Conservation (phyloP, 1,140 invertebrate species). For the Mesaphorura yosii region DNA sequence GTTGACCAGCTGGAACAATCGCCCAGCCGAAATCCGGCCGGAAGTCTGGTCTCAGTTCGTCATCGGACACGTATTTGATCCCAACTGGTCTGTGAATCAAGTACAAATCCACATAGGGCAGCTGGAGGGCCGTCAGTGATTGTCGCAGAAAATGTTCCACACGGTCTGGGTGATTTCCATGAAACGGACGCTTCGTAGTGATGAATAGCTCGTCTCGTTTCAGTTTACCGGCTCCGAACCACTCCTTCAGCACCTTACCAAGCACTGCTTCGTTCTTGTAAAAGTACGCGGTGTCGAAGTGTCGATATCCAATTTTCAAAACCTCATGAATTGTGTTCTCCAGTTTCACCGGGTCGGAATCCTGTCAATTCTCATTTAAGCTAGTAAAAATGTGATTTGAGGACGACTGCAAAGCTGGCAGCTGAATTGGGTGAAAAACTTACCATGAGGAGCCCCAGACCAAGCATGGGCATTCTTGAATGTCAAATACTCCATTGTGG, state of each 20-base stretch:
- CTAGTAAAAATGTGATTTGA: too few species aligned
- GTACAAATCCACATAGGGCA: slow-evolving; percentile 70
- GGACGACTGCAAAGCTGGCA: too few species aligned
- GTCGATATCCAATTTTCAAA: slow-evolving; percentile 36
- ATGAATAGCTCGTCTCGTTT: slow-evolving; percentile 38
- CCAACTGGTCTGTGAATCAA: slow-evolving; percentile 37
- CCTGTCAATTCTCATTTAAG: too few species aligned
- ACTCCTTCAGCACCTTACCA: slow-evolving; percentile 34
- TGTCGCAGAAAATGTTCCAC: slow-evolving; percentile 40
- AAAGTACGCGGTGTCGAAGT: slow-evolving; percentile 34
- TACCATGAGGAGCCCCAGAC: too few species aligned
- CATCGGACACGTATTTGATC: slow-evolving; percentile 30
- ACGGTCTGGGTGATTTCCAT: not conserved
- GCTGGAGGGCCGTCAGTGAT: slow-evolving; percentile 55
- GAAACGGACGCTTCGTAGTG: slow-evolving; percentile 33
- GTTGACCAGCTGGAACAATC: too few species aligned
- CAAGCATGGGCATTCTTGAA: too few species aligned
- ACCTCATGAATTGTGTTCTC: too few species aligned
- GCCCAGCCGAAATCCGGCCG: too few species aligned
- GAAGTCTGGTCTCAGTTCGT: slow-evolving; percentile 18
- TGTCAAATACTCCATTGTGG: too few species aligned
- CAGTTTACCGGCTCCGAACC: slow-evolving; percentile 33
- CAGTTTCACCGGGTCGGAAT: too few species aligned
- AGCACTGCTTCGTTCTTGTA: slow-evolving; percentile 37
- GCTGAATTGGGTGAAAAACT: too few species aligned